Percentiles rank a stretch among this genome's conserved stretches.
Conservation (phyloP, 2,113 vertebrate species). For the Lagenorhynchus albirostris region DNA sequence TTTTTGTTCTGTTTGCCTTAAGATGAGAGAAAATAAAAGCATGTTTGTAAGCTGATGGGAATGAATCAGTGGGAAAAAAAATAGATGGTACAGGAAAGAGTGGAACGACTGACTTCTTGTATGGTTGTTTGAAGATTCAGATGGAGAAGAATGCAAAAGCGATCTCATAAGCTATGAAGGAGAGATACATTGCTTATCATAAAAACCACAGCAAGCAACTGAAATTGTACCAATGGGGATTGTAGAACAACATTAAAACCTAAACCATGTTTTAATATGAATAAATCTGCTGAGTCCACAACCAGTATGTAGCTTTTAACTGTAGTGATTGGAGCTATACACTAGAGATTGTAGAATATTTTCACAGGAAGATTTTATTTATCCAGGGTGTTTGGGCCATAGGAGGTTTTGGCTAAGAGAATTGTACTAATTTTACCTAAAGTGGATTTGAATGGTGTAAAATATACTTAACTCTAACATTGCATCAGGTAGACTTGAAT, state of each 20-base stretch:
- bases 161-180: neutral
- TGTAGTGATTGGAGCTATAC: neutral
- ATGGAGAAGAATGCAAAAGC: neutral
- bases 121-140: neutral
- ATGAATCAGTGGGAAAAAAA: neutral
- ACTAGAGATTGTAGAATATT: neutral
- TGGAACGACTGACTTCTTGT: neutral
- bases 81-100: neutral
- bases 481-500: neutral
- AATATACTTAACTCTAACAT: neutral
- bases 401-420: neutral
- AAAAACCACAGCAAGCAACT: neutral
- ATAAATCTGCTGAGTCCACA: neutral
- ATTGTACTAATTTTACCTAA: neutral
- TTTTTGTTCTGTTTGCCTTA: neutral
- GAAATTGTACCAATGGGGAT: neutral
- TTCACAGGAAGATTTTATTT: neutral
- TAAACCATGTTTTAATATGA: neutral
- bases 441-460: neutral
- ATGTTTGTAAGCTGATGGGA: neutral
- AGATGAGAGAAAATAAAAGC: neutral
- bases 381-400: neutral
- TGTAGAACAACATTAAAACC: neutral
- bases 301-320: neutral
- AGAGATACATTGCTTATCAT: neutral